Percentiles rank a stretch among this genome's conserved stretches.
Evolutionary conservation across 2,113 vertebrate species (phyloP).

Genomic region (Carlito syrichta): DNA sequence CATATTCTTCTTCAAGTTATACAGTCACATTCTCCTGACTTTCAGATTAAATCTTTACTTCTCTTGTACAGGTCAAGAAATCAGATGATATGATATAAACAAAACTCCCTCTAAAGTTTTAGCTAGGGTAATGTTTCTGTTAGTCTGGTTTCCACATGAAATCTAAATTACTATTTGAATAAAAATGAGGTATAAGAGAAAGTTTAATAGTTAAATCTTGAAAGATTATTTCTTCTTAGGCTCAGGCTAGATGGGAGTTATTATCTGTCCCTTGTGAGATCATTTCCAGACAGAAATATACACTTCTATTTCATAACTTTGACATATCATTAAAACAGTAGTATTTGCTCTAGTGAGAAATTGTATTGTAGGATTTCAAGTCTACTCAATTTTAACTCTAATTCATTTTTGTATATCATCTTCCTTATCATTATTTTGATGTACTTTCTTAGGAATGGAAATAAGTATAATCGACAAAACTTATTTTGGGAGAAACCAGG

Average conservation of each 20-base stretch:
- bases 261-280: neutral
- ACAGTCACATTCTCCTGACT: neutral
- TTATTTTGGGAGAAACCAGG: neutral
- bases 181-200: neutral
- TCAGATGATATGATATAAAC: neutral
- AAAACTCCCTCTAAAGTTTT: neutral
- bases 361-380: neutral
- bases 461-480: neutral
- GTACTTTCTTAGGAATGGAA: neutral
- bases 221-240: neutral
- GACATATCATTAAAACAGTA: neutral
- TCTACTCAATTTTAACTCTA: neutral
- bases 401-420: neutral
- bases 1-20: neutral
- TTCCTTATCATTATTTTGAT: neutral
- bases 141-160: neutral
- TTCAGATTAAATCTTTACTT: constrained; percentile 32
- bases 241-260: neutral
- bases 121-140: constrained; percentile 5
- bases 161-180: constrained; percentile 17
- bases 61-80: neutral
- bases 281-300: neutral
- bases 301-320: neutral
- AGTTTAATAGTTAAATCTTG: neutral
- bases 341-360: neutral